Conservation (phyloP, 2,888 invertebrate species). For the Ditula angustiorana region DNA sequence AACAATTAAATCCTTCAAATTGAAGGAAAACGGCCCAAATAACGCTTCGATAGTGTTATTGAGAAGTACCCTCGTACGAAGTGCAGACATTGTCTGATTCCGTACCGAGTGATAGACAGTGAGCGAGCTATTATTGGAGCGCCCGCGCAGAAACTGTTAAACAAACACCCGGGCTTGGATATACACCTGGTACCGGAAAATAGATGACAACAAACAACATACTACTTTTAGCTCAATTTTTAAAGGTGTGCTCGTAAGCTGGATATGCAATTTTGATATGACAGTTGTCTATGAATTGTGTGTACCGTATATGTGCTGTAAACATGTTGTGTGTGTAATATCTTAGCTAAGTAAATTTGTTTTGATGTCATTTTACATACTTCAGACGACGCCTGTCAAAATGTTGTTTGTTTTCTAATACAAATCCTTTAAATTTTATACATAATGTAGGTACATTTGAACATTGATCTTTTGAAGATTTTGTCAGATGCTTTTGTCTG, state of each 20-base stretch:
- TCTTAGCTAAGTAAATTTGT: too few species aligned
- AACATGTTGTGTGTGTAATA: too few species aligned
- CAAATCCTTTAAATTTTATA: too few species aligned
- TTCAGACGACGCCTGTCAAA: too few species aligned
- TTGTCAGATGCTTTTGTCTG: too few species aligned
- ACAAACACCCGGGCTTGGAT: slow-evolving; percentile 70
- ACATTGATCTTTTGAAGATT: too few species aligned
- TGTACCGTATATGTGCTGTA: too few species aligned
- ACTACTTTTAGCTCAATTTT: slow-evolving; percentile 1
- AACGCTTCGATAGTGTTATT: slow-evolving; percentile 17
- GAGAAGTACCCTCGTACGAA: slow-evolving; percentile 62
- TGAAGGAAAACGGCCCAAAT: neutral
- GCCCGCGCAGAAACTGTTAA: slow-evolving; percentile 82
- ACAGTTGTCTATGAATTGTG: neutral
- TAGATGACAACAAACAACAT: slow-evolving; percentile 33
- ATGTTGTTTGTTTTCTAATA: too few species aligned
- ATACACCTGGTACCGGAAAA: slow-evolving; percentile 63
- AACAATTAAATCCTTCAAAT: too few species aligned
- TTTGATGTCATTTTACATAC: too few species aligned
- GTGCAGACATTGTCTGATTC: slow-evolving; percentile 69
- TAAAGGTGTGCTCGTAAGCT: neutral
- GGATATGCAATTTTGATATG: neutral
- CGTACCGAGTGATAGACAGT: slow-evolving; percentile 75
- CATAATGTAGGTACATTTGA: too few species aligned
- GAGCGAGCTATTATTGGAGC: slow-evolving; percentile 73